A percentile compares a stretch with the other conserved stretches of the same genome.
phyloP scores from a whole-genome alignment of 2,888 invertebrate genomes.

The Reticulitermes lucifugus region DNA sequence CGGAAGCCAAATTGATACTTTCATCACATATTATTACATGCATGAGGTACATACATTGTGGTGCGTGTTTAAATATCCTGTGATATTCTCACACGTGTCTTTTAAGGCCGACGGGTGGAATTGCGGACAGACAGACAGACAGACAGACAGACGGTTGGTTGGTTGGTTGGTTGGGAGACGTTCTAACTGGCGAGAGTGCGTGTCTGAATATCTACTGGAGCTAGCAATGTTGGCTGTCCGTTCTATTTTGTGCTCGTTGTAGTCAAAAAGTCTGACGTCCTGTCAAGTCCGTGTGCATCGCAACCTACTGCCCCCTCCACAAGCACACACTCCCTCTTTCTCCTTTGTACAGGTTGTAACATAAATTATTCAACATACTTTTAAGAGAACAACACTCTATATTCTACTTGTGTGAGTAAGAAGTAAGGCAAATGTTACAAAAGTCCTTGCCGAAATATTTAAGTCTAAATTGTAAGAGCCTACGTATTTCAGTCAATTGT shows the following conservation, averaged over 20 bases:
- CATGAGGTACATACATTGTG: too few species aligned
- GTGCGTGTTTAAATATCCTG: background rate
- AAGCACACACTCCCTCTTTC: background rate
- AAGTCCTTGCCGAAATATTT: background rate
- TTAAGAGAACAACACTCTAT: background rate
- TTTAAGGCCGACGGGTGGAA: background rate
- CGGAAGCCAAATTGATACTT: too few species aligned
- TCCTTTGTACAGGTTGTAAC: constrained; percentile 29
- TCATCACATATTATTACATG: too few species aligned
- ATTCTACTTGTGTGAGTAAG: background rate
- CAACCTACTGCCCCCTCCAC: constrained; percentile 15
- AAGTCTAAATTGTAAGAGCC: too few species aligned
- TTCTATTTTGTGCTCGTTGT: constrained; percentile 40
- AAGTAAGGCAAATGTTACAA: background rate
- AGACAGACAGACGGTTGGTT: background rate
- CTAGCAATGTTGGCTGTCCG: constrained; percentile 28
- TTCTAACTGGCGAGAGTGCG: constrained; percentile 16
- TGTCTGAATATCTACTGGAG: constrained; percentile 24
- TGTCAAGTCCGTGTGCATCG: constrained; percentile 38
- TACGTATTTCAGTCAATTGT: too few species aligned
- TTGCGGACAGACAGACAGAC: background rate
- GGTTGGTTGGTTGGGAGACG: background rate
- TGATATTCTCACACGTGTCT: background rate
- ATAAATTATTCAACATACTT: constrained; percentile 33
- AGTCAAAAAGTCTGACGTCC: constrained; percentile 41